A percentile compares a stretch with the other conserved stretches of the same genome.
Conservation (phyloP, 2,888 invertebrate species). For the Lepetodrilus schrolli region DNA sequence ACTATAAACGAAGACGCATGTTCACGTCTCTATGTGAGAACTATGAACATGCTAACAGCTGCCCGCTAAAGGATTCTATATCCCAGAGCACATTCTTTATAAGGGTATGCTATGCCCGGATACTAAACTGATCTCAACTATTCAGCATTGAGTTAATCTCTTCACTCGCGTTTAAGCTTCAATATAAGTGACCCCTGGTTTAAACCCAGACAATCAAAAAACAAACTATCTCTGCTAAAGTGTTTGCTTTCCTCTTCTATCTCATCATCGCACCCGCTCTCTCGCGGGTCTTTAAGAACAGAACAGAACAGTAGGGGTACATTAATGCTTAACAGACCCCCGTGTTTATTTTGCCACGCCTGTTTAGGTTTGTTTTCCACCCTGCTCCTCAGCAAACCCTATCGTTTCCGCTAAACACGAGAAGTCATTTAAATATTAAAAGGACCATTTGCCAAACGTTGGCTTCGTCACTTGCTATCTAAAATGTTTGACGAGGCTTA, state of each 20-base stretch:
- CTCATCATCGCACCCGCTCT: neutral
- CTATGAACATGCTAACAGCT: neutral
- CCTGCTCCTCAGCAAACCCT: neutral
- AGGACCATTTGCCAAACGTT: conserved; percentile 8
- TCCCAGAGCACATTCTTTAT: too few species aligned
- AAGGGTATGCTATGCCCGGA: neutral
- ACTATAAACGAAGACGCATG: too few species aligned
- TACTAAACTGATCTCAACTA: neutral
- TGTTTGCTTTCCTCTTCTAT: neutral
- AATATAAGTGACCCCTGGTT: neutral
- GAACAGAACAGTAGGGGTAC: neutral
- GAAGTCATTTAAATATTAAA: conserved; percentile 23
- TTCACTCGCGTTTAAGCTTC: neutral
- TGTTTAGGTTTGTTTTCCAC: neutral
- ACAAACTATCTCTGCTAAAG: neutral
- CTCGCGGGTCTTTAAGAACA: neutral
- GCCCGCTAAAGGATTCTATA: too few species aligned
- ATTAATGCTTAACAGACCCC: neutral
- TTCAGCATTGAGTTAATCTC: neutral
- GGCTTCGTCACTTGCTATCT: conserved; percentile 7
- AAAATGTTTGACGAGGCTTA: conserved; percentile 5
- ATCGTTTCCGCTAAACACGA: conserved; percentile 1
- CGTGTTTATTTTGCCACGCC: conserved; percentile 9
- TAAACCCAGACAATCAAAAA: conserved; percentile 18
- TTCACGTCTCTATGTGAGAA: too few species aligned